Evolutionary conservation across 1,140 invertebrate genomes (phyloP), one percentile per base, ranked within the genome.

Genomic region (Drosophila carrolli): DNA sequence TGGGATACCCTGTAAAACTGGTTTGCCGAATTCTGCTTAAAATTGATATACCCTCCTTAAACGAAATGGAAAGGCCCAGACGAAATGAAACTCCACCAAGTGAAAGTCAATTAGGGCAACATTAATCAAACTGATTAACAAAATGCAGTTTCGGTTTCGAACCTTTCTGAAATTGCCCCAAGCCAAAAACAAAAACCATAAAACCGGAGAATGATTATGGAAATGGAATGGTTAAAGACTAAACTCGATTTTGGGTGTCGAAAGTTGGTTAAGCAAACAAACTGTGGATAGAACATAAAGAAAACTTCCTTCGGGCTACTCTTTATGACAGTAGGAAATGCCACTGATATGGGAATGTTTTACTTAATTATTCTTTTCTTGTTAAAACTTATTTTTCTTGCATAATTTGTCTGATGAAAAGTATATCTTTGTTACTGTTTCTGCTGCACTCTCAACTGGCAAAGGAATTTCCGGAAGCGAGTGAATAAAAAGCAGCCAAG

Each of bases 61-160:
- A 54, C 16, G 58, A 78, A 78, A 78, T 59, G 65, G 47, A 75
- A 70, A 75, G 70, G 61, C 61, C 40, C 40, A 1, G 60, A 37
- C 35, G 44, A 61, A 53, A 61, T 29, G 51, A 19, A 32, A 48
- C 38, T 62, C 50, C 54, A 27, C 55, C 38, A 57, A 90, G 84
- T 78, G 85, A 89, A 89, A 89, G 84, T 90, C 84, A 90, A 89
- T 89, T 78, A 90, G 83, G 68, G 77, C 68, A 85, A 75, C 86
- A 89, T 90, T 85, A 90, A 90, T 89, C 84, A 89, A 84, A 72
- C 48, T 74, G 68, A 70, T 62, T 63, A 72, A 72, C 80, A 47
- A 75, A 81, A 75, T 72, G 75, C 80, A 83, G 59, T 61, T 50
- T 62, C 37, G 41, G 44, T 27, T 48, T 37, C 44, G 29, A 63